phyloP scores from a whole-genome alignment of 2,113 vertebrate genomes.

The Procavia capensis region DNA sequence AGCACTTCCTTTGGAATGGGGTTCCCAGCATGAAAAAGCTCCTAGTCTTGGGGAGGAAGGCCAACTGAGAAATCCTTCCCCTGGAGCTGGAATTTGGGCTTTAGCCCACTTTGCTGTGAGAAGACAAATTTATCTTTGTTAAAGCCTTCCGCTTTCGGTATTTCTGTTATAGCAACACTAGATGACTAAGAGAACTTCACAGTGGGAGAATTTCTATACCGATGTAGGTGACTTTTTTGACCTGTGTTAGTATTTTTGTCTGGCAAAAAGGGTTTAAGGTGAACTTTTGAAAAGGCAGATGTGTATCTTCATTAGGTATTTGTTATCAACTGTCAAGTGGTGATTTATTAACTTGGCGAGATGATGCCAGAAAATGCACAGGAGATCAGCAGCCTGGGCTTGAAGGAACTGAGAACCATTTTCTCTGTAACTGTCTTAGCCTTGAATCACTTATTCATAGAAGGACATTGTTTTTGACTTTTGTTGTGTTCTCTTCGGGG shows the following conservation, averaged over 20 bases:
- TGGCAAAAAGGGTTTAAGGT: slow-evolving; percentile 64
- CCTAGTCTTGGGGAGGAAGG: too few species aligned
- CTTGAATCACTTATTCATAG: slow-evolving; percentile 64
- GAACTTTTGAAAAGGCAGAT: slow-evolving; percentile 79
- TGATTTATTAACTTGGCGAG: slow-evolving; percentile 76
- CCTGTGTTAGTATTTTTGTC: slow-evolving; percentile 65
- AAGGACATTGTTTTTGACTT: slow-evolving; percentile 77
- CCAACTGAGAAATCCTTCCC: too few species aligned
- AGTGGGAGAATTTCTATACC: slow-evolving; percentile 46
- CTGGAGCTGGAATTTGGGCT: too few species aligned
- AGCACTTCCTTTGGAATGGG: too few species aligned
- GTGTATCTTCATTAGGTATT: slow-evolving; percentile 76
- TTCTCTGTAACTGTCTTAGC: slow-evolving; percentile 56
- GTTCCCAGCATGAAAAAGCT: too few species aligned
- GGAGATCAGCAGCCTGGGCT: slow-evolving; percentile 63
- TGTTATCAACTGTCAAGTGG: slow-evolving; percentile 79
- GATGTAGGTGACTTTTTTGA: slow-evolving; percentile 32
- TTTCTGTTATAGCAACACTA: too few species aligned
- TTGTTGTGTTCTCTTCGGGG: slow-evolving; percentile 69
- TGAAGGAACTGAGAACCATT: slow-evolving; percentile 66
- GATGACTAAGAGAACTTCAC: too few species aligned
- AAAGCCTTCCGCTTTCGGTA: too few species aligned
- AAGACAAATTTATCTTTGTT: too few species aligned
- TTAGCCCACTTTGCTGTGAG: too few species aligned
- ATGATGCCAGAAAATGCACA: slow-evolving; percentile 67